Conservation (phyloP, 1,140 invertebrate species). For the Plutomurus gul region DNA sequence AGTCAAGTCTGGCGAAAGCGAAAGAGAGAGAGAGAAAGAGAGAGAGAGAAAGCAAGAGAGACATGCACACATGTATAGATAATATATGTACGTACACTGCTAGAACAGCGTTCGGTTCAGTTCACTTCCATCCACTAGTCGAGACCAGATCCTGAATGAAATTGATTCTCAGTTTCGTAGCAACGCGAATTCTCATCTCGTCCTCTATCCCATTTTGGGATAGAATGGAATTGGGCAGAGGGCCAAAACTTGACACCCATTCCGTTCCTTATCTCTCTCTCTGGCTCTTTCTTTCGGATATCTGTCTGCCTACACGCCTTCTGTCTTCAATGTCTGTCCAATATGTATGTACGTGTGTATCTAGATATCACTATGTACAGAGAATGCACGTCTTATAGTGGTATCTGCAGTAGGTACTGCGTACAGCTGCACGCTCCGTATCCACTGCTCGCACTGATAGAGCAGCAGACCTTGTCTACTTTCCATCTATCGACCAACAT, state of each 20-base stretch:
- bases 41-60: no score
- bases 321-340: no score
- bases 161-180: slow-evolving; percentile 24
- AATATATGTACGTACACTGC: background rate
- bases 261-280: background rate
- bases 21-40: no score
- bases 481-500: slow-evolving; percentile 37
- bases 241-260: slow-evolving; percentile 47
- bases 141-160: background rate
- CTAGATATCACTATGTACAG: no score
- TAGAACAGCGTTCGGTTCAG: background rate
- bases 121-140: background rate
- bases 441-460: background rate
- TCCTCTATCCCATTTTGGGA: slow-evolving; percentile 46
- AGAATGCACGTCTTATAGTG: background rate
- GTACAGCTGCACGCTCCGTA: no score
- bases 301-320: no score
- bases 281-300: background rate
- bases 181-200: slow-evolving; percentile 20
- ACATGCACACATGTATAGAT: background rate
- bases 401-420: background rate
- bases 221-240: slow-evolving; percentile 42
- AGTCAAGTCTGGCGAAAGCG: no score
- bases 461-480: slow-evolving; percentile 24
- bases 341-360: no score